phyloP scores from a whole-genome alignment of 2,888 invertebrate species.

The Drosophila neutralis region DNA sequence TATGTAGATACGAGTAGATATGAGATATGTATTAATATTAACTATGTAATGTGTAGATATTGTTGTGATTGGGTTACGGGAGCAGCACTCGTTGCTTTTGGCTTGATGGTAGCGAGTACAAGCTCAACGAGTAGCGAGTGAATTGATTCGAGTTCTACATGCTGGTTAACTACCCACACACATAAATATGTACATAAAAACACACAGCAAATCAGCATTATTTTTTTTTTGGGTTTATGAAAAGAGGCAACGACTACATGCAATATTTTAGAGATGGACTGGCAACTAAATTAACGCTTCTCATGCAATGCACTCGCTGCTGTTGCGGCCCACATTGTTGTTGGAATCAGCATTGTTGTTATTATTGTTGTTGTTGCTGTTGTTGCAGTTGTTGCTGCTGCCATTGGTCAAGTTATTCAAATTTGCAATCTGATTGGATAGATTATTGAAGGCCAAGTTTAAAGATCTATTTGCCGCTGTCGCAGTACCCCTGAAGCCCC shows the following conservation, averaged over 20 bases:
- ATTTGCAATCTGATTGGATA: constrained; percentile 70
- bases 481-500: constrained; percentile 51
- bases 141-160: constrained; percentile 38
- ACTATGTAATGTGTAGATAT: constrained; percentile 3
- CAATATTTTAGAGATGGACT: constrained; percentile 16
- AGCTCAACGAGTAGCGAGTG: constrained; percentile 13
- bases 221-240: constrained; percentile 21
- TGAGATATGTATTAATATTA: constrained; percentile 30
- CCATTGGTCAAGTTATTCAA: constrained; percentile 61
- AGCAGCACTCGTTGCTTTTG: constrained; percentile 11
- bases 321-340: constrained; percentile 72
- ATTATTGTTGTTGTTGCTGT: constrained; percentile 38
- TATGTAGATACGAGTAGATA: constrained; percentile 21
- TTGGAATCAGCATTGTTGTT: constrained; percentile 62
- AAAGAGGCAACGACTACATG: constrained; percentile 30
- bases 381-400: constrained; percentile 52
- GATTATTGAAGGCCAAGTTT: constrained; percentile 63
- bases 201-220: constrained; percentile 23
- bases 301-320: constrained; percentile 82
- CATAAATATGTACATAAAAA: constrained; percentile 40
- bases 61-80: neutral
- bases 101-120: constrained; percentile 4
- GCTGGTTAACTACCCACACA: constrained; percentile 43
- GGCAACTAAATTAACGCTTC: constrained; percentile 67
- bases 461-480: constrained; percentile 68